Percentiles rank a stretch among this genome's conserved stretches.
Evolutionary conservation across 2,113 vertebrate genomes (phyloP).

Genomic region (Labrus mixtus): DNA sequence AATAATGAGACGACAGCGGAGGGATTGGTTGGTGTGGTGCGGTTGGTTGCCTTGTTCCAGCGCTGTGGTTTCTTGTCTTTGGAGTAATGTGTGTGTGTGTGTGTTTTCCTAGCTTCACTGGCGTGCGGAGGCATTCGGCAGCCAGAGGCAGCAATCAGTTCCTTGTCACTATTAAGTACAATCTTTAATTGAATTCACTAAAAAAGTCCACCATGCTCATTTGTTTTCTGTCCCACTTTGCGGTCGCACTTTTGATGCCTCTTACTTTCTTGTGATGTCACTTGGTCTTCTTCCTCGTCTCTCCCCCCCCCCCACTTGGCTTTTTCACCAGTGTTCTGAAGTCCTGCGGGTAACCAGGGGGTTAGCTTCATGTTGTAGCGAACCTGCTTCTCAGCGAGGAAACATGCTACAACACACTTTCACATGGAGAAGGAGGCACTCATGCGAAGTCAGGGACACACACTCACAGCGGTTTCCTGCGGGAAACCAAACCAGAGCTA

Average conservation of each 20-base stretch:
- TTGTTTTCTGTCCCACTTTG: constrained; percentile 47
- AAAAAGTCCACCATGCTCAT: constrained; percentile 35
- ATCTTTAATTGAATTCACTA: constrained; percentile 47
- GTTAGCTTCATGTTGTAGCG: constrained; percentile 31
- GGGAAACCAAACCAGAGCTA: constrained; percentile 68
- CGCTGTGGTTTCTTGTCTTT: constrained; percentile 37
- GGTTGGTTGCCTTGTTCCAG: constrained; percentile 47
- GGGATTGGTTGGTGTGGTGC: constrained; percentile 39
- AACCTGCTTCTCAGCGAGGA: constrained; percentile 49
- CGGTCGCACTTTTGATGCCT: constrained; percentile 34
- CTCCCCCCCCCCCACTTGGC: not conserved
- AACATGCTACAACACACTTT: constrained; percentile 50
- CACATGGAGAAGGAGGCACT: constrained; percentile 45
- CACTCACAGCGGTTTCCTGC: constrained; percentile 61
- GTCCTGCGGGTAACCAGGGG: constrained; percentile 44
- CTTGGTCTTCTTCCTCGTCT: not conserved
- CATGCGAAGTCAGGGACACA: constrained; percentile 34
- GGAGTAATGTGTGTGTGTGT: constrained; percentile 24
- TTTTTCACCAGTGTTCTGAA: constrained; percentile 13
- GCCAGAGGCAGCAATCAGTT: constrained; percentile 47
- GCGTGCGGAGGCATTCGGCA: constrained; percentile 15
- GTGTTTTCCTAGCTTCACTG: constrained; percentile 29
- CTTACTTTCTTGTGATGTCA: constrained; percentile 48
- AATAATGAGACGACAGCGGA: constrained; percentile 46
- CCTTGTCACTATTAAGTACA: constrained; percentile 42